Conservation (phyloP, 2,797 vertebrate species). For the Gambelia wislizenii region DNA sequence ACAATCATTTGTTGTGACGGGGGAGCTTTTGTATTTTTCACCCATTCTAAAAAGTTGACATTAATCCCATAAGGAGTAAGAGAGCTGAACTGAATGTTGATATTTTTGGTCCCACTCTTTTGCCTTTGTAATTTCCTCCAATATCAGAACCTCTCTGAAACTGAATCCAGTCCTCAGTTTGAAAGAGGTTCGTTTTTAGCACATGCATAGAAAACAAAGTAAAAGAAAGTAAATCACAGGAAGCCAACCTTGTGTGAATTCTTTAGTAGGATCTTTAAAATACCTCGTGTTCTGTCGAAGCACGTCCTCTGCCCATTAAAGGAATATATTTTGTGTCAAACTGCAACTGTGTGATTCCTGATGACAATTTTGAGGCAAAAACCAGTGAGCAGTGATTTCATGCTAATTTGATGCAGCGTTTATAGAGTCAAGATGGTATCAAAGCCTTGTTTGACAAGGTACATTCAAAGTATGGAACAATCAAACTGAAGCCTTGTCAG, state of each 20-base stretch:
- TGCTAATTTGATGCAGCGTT: constrained; percentile 58
- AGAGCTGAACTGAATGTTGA: too few relatives aligned
- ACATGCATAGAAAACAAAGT: constrained; percentile 10
- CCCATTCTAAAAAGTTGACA: too few relatives aligned
- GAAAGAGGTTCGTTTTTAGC: neutral
- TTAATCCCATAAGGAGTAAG: too few relatives aligned
- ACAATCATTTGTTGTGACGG: too few relatives aligned
- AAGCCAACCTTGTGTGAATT: constrained; percentile 27
- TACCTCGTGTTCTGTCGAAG: neutral
- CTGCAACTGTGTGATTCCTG: constrained; percentile 28
- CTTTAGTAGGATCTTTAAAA: neutral
- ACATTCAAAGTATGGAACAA: constrained; percentile 57
- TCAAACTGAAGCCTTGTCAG: constrained; percentile 54
- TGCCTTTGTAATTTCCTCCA: too few relatives aligned
- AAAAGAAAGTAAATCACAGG: constrained; percentile 1
- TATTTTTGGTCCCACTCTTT: too few relatives aligned
- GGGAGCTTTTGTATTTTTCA: too few relatives aligned
- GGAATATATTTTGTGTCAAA: constrained; percentile 29
- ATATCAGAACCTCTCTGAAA: too few relatives aligned
- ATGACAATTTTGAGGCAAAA: constrained; percentile 37
- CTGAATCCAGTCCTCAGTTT: too few relatives aligned
- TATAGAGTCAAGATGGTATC: constrained; percentile 41
- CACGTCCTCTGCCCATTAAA: constrained; percentile 41
- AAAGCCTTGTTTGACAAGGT: constrained; percentile 55
- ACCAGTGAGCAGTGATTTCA: constrained; percentile 52